A percentile compares a stretch with the other conserved stretches of the same genome.
These are phyloP conservation scores for Caenorhabditis auriculariae DNA, from an alignment of 2,888 invertebrate genomes.

Conservation along the genomic window DNA sequence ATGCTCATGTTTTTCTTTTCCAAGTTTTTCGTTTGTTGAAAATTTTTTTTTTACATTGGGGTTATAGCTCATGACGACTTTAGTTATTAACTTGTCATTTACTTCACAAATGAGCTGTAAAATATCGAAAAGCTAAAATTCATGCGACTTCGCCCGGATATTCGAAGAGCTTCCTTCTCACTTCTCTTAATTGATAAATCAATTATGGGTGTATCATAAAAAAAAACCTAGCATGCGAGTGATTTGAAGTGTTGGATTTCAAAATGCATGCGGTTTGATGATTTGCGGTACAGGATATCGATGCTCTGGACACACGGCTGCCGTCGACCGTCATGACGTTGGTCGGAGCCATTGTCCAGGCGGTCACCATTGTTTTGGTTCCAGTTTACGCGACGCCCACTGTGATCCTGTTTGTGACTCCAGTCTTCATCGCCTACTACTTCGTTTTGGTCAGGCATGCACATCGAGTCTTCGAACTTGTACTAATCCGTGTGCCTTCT, in stretches of 20 bases:
- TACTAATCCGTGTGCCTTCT: no score
- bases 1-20: no score
- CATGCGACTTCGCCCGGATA: no score
- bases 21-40: no score
- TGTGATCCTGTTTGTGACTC: conserved; percentile 60
- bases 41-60: no score
- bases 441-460: conserved; percentile 64
- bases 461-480: no score
- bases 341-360: conserved; percentile 49
- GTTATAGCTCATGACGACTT: no score
- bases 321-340: conserved; percentile 48
- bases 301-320: conserved; percentile 49
- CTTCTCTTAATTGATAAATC: no score
- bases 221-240: neutral
- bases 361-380: conserved; percentile 63
- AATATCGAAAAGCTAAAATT: no score
- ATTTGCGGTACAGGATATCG: conserved; percentile 47
- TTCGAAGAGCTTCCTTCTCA: no score
- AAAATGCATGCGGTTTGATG: conserved; percentile 5
- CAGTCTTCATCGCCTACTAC: conserved; percentile 62
- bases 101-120: no score
- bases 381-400: conserved; percentile 64
- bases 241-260: neutral
- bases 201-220: neutral
- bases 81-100: no score